Percentiles rank a stretch among this genome's conserved stretches.
These are phyloP conservation scores for Trichoplusia ni DNA, from an alignment of 1,140 invertebrate genomes.

Conservation along the genomic window DNA sequence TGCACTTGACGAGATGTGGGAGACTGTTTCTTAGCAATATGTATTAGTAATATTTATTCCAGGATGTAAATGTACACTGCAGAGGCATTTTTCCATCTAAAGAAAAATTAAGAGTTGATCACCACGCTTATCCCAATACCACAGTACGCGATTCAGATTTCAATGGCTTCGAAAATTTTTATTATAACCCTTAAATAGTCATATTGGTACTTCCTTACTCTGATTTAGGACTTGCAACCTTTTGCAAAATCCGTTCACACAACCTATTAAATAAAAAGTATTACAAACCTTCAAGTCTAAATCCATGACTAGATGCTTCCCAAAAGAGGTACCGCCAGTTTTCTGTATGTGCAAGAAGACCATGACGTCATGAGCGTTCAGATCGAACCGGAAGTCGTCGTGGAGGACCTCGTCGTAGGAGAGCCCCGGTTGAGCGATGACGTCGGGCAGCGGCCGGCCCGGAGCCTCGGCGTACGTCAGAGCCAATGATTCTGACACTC, in stretches of 20 bases:
- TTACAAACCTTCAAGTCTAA: constrained; percentile 88
- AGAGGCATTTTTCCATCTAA: no score
- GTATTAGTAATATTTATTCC: not conserved
- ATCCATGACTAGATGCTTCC: constrained; percentile 96
- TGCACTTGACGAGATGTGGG: constrained; percentile 1
- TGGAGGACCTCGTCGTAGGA: constrained; percentile 92
- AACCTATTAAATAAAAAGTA: no score
- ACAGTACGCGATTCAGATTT: no score
- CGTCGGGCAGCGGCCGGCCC: constrained; percentile 81
- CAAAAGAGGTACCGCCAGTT: constrained; percentile 94
- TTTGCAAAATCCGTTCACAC: no score
- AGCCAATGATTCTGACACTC: constrained; percentile 67
- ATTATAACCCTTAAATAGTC: no score
- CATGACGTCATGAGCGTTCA: constrained; percentile 96
- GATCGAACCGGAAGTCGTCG: constrained; percentile 93
- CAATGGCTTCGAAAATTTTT: no score
- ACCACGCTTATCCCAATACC: no score
- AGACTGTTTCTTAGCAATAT: not conserved
- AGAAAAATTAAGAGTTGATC: no score
- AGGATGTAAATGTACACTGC: no score
- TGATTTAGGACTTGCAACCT: no score
- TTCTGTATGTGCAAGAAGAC: constrained; percentile 99
- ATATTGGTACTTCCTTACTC: no score
- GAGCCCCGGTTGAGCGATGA: constrained; percentile 82
- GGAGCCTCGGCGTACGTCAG: constrained; percentile 82